Base-by-base conservation (phyloP, 1,140 invertebrate species). In the Lepidurus couesii region DNA sequence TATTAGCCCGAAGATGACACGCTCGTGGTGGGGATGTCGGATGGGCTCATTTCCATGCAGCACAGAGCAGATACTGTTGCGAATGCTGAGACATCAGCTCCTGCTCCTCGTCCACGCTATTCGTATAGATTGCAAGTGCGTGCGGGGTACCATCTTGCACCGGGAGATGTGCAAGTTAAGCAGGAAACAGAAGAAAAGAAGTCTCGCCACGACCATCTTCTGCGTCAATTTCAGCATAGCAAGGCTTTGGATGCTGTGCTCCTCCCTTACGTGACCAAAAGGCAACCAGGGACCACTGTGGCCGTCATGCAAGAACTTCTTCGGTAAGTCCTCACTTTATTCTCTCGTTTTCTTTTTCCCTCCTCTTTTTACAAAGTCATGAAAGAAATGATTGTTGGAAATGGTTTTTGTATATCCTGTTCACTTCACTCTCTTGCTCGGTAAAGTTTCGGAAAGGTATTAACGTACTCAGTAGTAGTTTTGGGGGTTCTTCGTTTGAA, bases 21-120 rank as follows among this genome's bases (percentile, higher is more conserved):
- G 34, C 84, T 98, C 80, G 93, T 92, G 47, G 92, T 92, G 75
- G 96, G 96, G 76, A 95, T 96, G 91, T 90, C 93, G n/a, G 94
- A 97, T 86, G 95, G 95, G 74, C 86, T 97, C 53, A 89, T 98
- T 80, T 95, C 95, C 6, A 91, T 98, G 34, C 89, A 90, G 80
- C 90, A 92, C 83, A 88, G 91, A 85, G 91, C 93, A 83, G 87
- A 88, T 24, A 24, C 34, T 75, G 13, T 75, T 75, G 26, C 43
- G 1, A 75, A 75, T 16, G 74, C 34, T 6, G 74, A 44, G 16
- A 26, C 13, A 9, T n/a, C n/a, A 42, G 74, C 34, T 42, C n/a
- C 16, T 16, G 43, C 26, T 75, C 21, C 43, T 5, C 43, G 34
- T 75, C 43, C 74, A 7, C 74, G 43, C n/a, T 75, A 42, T 44